A percentile compares a stretch with the other conserved stretches of the same genome.
phyloP scores from a whole-genome alignment of 2,888 invertebrate species.

The Serrognathus titanus region DNA sequence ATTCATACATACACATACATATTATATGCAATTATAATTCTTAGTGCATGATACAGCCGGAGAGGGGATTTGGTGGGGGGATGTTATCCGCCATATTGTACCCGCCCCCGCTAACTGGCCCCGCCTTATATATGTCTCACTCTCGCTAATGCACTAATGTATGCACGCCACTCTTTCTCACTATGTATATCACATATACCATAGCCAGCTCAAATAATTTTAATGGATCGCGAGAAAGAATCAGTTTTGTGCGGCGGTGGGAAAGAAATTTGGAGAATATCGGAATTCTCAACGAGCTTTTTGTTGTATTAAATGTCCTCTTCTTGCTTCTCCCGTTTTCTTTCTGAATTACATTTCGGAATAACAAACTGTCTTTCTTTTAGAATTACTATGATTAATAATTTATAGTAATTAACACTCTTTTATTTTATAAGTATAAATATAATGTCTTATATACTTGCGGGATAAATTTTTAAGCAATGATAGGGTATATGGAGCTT shows the following conservation, averaged over 20 bases:
- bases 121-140: conserved; percentile 40
- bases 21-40: conserved; percentile 51
- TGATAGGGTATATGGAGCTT: too few relatives aligned
- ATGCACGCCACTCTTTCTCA: conserved; percentile 32
- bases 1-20: conserved; percentile 43
- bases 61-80: conserved; percentile 43
- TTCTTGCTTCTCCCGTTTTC: conserved; percentile 6
- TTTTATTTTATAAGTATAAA: too few relatives aligned
- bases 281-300: conserved; percentile 23
- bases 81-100: conserved; percentile 50
- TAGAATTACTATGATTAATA: too few relatives aligned
- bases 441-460: too few relatives aligned
- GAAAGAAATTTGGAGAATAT: conserved; percentile 35
- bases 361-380: background rate
- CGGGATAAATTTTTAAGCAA: too few relatives aligned
- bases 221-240: conserved; percentile 49
- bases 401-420: too few relatives aligned
- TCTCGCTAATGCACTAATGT: conserved; percentile 25
- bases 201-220: conserved; percentile 46
- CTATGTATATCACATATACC: conserved; percentile 46
- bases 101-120: conserved; percentile 47
- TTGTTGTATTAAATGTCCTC: conserved; percentile 22
- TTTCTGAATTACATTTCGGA: background rate
- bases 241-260: conserved; percentile 41
- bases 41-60: conserved; percentile 43